phyloP scores from a whole-genome alignment of 2,888 invertebrate genomes.

The Cactoblastis cactorum region DNA sequence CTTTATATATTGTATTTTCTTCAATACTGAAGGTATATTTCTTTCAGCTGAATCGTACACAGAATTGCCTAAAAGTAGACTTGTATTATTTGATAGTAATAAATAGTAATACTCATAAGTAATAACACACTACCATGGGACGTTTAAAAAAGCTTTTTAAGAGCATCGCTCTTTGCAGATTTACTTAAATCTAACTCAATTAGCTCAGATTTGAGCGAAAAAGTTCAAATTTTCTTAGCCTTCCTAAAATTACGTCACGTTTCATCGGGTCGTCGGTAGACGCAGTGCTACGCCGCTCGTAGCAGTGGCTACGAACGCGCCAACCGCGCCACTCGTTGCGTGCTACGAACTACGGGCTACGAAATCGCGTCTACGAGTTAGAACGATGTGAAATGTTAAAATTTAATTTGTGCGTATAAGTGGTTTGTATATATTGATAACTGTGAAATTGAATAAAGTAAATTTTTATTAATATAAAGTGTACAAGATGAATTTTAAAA shows the following conservation, averaged over 20 bases:
- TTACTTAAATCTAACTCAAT: slow-evolving; percentile 7
- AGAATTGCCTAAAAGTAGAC: no score
- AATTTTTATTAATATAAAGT: no score
- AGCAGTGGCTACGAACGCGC: slow-evolving; percentile 66
- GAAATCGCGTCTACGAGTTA: slow-evolving; percentile 28
- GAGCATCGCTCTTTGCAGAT: background rate
- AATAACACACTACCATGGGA: background rate
- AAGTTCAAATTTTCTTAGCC: background rate
- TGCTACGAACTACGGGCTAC: slow-evolving; percentile 31
- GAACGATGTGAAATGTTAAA: slow-evolving; percentile 22
- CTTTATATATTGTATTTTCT: no score
- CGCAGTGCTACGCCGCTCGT: slow-evolving; percentile 53
- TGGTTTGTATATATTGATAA: background rate
- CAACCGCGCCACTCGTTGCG: slow-evolving; percentile 50
- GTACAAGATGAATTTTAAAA: no score
- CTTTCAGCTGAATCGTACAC: no score
- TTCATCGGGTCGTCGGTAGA: slow-evolving; percentile 35
- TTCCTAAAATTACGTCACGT: slow-evolving; percentile 44
- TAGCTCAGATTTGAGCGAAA: slow-evolving; percentile 7
- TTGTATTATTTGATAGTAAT: no score
- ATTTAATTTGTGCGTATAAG: background rate
- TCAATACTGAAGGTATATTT: no score
- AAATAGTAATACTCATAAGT: no score
- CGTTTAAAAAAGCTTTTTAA: no score
- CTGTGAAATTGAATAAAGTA: no score